A percentile compares a stretch with the other conserved stretches of the same genome.
phyloP scores from a whole-genome alignment of 2,113 vertebrate species.

The Ciconia boyciana region DNA sequence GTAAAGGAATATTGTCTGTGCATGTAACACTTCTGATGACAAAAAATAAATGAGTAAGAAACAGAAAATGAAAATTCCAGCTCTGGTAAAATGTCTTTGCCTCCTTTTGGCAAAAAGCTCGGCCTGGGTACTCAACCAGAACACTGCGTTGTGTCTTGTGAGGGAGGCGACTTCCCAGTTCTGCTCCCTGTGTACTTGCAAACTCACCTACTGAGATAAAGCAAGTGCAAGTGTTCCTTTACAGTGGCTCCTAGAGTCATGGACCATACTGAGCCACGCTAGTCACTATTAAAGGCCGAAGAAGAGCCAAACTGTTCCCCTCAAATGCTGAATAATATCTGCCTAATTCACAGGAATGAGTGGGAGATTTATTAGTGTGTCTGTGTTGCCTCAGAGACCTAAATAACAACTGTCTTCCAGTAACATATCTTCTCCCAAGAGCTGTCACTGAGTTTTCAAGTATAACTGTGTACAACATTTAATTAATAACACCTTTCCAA shows the following conservation, averaged over 20 bases:
- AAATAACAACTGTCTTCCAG: background rate
- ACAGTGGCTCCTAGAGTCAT: background rate
- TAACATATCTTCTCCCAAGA: background rate
- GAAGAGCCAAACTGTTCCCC: background rate
- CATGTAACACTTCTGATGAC: background rate
- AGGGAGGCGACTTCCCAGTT: background rate
- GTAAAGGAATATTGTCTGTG: background rate
- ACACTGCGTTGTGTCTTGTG: background rate
- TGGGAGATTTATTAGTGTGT: background rate
- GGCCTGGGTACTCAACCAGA: background rate
- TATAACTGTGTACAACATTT: background rate
- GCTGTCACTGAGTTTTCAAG: background rate
- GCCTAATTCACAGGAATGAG: background rate
- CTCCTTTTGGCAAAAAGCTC: background rate
- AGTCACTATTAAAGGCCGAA: background rate
- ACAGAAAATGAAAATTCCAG: background rate
- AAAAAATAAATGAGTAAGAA: background rate
- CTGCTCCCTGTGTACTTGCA: background rate
- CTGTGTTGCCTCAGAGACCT: background rate
- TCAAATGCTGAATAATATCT: background rate
- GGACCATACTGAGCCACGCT: background rate
- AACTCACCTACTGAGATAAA: background rate
- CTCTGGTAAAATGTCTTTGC: background rate
- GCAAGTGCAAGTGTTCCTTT: background rate
- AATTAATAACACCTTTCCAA: conserved; percentile 22